Evolutionary conservation across 2,797 vertebrate species (phyloP).

Genomic region (Hirundo rustica): DNA sequence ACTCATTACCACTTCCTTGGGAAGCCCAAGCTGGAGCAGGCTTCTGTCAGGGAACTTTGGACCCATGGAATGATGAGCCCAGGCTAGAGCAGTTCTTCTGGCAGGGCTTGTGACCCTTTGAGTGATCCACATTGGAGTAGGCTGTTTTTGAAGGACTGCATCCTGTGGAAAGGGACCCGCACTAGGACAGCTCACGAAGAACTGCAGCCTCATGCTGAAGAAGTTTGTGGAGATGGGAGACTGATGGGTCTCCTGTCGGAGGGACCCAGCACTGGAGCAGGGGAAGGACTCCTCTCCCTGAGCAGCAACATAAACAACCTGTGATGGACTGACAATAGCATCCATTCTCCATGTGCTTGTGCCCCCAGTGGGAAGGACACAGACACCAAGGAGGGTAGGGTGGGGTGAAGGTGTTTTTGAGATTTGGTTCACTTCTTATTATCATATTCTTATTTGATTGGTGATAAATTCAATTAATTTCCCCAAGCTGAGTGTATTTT

Average conservation of each 20-base stretch:
- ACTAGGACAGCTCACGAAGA: not conserved
- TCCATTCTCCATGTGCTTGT: not conserved
- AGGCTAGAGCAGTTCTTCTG: not conserved
- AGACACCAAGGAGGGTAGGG: not conserved
- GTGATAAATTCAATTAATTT: not conserved
- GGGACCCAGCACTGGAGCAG: not conserved
- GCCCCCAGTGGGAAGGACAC: not conserved
- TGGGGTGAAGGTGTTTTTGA: not conserved
- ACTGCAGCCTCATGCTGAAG: not conserved
- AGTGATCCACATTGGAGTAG: not conserved
- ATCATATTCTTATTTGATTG: not conserved
- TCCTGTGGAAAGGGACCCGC: not conserved
- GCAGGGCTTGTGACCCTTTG: not conserved
- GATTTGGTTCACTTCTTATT: not conserved
- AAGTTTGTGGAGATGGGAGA: not conserved
- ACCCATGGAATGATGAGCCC: too few species aligned
- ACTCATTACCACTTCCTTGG: not conserved
- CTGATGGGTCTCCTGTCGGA: not conserved
- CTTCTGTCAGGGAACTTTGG: not conserved
- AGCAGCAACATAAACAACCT: accelerated
- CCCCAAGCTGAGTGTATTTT: not conserved
- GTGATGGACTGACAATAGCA: not conserved
- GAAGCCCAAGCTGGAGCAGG: not conserved
- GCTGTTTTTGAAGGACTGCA: not conserved
- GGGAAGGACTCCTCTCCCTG: not conserved